Conservation (phyloP, 2,888 invertebrate genomes). For the Tuta absoluta region DNA sequence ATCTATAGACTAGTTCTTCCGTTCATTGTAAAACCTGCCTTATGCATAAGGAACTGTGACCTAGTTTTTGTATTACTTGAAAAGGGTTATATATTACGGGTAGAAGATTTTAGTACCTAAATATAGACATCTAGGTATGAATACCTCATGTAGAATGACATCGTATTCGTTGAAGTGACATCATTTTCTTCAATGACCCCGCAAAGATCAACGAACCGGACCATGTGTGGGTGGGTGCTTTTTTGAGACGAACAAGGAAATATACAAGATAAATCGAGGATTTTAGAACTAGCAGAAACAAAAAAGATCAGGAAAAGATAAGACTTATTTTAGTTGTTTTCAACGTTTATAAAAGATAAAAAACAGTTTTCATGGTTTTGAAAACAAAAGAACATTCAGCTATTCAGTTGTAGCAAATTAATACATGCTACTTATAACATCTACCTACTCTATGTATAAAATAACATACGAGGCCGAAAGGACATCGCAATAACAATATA, state of each 20-base stretch:
- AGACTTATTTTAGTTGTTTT: too few relatives aligned
- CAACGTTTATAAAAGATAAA: too few relatives aligned
- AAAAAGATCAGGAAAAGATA: too few relatives aligned
- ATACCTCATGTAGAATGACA: too few relatives aligned
- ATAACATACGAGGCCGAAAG: neutral
- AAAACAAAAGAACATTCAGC: too few relatives aligned
- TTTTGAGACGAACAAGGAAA: neutral
- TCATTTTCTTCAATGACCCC: neutral
- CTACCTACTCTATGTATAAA: neutral
- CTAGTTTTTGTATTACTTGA: neutral
- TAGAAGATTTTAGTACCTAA: too few relatives aligned
- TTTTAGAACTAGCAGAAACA: too few relatives aligned
- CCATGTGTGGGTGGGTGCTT: neutral
- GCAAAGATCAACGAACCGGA: slow-evolving; percentile 2
- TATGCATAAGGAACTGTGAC: neutral
- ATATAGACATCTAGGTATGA: too few relatives aligned
- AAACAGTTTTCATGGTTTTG: too few relatives aligned
- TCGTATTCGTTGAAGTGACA: neutral
- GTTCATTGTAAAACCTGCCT: neutral
- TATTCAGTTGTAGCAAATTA: neutral
- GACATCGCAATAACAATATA: neutral
- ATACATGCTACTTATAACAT: neutral
- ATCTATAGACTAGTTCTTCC: neutral
- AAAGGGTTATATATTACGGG: too few relatives aligned
- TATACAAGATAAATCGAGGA: too few relatives aligned